Evolutionary conservation across 2,113 vertebrate species (phyloP).

Genomic region (Dipodomys merriami): DNA sequence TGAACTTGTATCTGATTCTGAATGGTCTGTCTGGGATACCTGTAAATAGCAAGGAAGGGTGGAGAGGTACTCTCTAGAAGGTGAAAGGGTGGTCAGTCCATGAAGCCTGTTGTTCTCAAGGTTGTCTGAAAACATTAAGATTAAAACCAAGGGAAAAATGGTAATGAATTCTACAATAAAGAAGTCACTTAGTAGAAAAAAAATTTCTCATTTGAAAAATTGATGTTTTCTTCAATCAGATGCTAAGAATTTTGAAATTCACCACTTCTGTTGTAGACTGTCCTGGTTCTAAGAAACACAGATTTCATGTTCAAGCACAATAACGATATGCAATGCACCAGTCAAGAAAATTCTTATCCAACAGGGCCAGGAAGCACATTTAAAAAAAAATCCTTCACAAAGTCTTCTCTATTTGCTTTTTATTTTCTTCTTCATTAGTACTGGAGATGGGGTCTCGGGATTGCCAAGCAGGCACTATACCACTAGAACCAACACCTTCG

Average conservation of each 20-base stretch:
- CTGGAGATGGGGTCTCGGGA: too few relatives aligned
- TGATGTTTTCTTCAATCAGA: constrained; percentile 22
- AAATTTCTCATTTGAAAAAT: neutral
- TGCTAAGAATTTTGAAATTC: neutral
- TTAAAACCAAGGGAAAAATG: constrained; percentile 4
- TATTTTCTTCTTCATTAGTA: too few relatives aligned
- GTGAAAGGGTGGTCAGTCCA: too few relatives aligned
- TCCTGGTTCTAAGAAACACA: neutral
- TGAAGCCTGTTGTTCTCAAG: neutral
- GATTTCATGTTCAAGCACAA: neutral
- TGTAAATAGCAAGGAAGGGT: neutral
- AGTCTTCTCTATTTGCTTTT: neutral
- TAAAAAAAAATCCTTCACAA: neutral
- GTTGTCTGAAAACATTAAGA: neutral
- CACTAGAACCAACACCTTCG: too few relatives aligned
- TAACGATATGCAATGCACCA: neutral
- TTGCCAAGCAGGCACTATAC: too few relatives aligned
- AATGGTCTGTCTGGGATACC: neutral
- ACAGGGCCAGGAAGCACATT: neutral
- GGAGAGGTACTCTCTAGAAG: neutral
- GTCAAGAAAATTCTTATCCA: neutral
- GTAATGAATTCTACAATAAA: constrained; percentile 14
- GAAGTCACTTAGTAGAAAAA: neutral
- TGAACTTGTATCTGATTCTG: neutral
- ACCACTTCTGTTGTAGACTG: neutral